Base-by-base conservation (phyloP, 2,797 vertebrate species). In the Lindbergichthys nudifrons region DNA sequence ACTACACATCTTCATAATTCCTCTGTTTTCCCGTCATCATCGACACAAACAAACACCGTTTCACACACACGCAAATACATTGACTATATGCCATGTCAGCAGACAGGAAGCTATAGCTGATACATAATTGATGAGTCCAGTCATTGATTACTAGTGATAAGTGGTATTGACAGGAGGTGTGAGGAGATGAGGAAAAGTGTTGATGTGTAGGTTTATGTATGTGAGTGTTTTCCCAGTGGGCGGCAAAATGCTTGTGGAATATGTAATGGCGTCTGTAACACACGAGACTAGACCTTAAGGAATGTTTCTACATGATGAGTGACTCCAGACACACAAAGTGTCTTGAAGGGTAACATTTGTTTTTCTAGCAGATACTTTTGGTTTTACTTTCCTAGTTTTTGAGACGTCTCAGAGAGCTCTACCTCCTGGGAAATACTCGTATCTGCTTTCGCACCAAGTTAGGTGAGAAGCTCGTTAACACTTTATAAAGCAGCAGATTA, bases 121-220 rank as follows among this genome's bases (percentile, higher is more conserved):
- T 92, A 80, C 88, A 91, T 90, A 82, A 91, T 89, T 89, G 83
- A 94, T 90, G 89, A 90, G 76, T 65, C 30, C 18, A 73, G 64
- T 80, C 86, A 90, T 90, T 90, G 90, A 92, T 92, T 80, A 87
- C 43, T 85, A 75, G 87, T 90, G 84, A 92, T 92, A 86, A 93
- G 92, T 90, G 87, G 65, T 87, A 90, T 93, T 92, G 91, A 89
- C 91, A 89, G 66, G 80, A 85, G 82, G 88, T 88, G 89, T 90
- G 82, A 89, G 70, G 59, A 80, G 72, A 68, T 15, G 67, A 79
- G 79, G 64, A 76, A 81, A 90, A 73, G 88, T 84, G 90, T 90
- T 43, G 43, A 61, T 75, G 70, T 84, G 75, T 75, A 84, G 73
- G 62, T 79, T 82, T 74, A 81, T 77, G 70, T 80, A 12, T 58